Base-by-base conservation (phyloP, 2,797 vertebrate species). In the Brachyalestes nurse region DNA sequence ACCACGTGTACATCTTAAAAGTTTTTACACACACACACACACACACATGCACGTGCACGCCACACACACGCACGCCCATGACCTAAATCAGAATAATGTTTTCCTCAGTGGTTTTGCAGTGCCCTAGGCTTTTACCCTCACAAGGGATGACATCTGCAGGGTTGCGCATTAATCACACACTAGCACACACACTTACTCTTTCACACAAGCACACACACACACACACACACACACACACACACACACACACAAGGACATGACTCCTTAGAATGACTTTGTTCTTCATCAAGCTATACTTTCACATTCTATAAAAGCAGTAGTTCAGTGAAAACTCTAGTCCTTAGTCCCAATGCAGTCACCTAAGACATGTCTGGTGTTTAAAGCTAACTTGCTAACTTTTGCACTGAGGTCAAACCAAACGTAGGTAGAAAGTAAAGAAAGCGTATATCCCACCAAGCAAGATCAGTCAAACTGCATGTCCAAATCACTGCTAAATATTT, bases 141-240 rank as follows among this genome's bases (percentile, higher is more conserved):
- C 61, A 21, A 76, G 74, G 60, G 76, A 84, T 86, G 76, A 86
- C 81, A 75, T 86, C 82, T 84, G 66, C 82, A 80, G 77, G 84
- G 65, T 76, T 81, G 77, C 76, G 72, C 81, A 84, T 80, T 84
- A 85, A 86, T 86, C 80, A 86, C 23, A 78, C 42, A 45, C 42
- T 6, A 6, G 9, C 42, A 72, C 73, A 80, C 71, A 74, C 65
- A 42, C 42, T 67, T 62, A 70, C 80, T 60, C 55, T 66, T 67
- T 77, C 38, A 5, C 21, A 65, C 61, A 53, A 21, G 67, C 17
- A 66, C 2, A 74, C 23, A 78, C 42, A 65, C 80, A 64, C 45
- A 65, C 72, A 78, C 38, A 2, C 21, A 65, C 61, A 45, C 28
- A 72, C 17, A 65, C 80, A 64, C 45, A 65, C 72, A 78, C 38